A percentile compares a stretch with the other conserved stretches of the same genome.
These are phyloP conservation scores for Champsocephalus esox DNA, from an alignment of 2,797 vertebrate genomes.

Conservation along the genomic window DNA sequence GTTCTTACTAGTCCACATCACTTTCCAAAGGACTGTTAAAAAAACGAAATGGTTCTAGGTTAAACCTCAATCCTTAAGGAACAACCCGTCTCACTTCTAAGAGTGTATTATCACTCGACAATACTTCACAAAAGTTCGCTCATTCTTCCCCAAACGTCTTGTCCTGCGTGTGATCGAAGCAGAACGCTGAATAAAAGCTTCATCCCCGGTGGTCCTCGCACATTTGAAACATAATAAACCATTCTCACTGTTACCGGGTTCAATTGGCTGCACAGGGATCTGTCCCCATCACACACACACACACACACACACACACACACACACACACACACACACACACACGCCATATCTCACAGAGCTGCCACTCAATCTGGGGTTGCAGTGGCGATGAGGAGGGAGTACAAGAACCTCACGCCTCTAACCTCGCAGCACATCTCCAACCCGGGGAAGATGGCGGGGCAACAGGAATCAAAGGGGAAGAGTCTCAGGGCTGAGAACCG, in stretches of 20 bases:
- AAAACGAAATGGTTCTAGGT: no score
- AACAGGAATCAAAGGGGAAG: constrained; percentile 70
- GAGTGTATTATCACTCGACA: neutral
- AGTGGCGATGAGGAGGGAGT: constrained; percentile 58
- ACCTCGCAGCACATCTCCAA: constrained; percentile 58
- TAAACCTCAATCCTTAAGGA: no score
- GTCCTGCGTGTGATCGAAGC: constrained; percentile 46
- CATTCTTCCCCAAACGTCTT: constrained; percentile 41
- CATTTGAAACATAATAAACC: constrained; percentile 46
- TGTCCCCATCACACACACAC: constrained; percentile 46
- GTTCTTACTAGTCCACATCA: no score
- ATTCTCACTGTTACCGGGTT: constrained; percentile 49
- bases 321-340: constrained; percentile 31
- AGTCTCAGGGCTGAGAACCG: constrained; percentile 69
- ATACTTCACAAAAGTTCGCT: constrained; percentile 39
- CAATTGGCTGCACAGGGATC: constrained; percentile 57
- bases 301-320: constrained; percentile 1
- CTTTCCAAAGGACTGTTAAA: no score
- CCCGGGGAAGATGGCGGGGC: constrained; percentile 42
- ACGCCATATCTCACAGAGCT: constrained; percentile 44
- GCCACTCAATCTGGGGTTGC: constrained; percentile 65
- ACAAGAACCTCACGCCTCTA: constrained; percentile 47
- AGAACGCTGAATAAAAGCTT: constrained; percentile 36
- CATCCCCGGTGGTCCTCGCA: constrained; percentile 35
- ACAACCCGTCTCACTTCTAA: no score